A percentile compares a stretch with the other conserved stretches of the same genome.
phyloP scores from a whole-genome alignment of 2,113 vertebrate genomes.

The Stegostoma tigrinum region DNA sequence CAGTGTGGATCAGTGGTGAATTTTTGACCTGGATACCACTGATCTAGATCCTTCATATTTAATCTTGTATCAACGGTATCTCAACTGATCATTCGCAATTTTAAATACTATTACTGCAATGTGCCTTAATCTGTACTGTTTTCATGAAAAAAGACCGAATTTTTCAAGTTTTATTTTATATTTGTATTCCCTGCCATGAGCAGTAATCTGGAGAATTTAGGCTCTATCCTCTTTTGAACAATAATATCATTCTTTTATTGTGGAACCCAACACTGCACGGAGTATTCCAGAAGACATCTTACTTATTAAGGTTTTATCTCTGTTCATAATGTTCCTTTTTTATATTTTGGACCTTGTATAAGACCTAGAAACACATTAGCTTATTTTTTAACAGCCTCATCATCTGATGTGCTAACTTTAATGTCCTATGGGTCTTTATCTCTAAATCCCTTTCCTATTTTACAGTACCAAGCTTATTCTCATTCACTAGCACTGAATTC shows the following conservation, averaged over 20 bases:
- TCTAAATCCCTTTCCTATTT: neutral
- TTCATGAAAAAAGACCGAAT: neutral
- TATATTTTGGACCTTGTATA: neutral
- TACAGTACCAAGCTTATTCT: neutral
- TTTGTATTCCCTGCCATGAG: neutral
- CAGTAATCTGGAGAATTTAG: neutral
- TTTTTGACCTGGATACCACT: neutral
- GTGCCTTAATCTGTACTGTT: neutral
- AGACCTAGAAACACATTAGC: neutral
- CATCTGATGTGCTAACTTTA: neutral
- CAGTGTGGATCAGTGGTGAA: neutral
- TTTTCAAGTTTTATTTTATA: neutral
- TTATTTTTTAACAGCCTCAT: slow-evolving; percentile 1
- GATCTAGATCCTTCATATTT: neutral
- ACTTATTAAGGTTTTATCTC: neutral
- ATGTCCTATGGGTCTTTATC: neutral
- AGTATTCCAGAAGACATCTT: neutral
- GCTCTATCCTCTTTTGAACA: neutral
- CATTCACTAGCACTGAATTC: neutral
- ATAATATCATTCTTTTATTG: neutral
- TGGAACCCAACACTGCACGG: neutral
- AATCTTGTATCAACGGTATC: neutral
- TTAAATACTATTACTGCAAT: neutral
- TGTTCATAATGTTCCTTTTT: neutral
- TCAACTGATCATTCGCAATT: neutral